These are phyloP conservation scores for Lacerta viridis DNA, from an alignment of 2,797 vertebrate genomes.

Conservation along the genomic window DNA sequence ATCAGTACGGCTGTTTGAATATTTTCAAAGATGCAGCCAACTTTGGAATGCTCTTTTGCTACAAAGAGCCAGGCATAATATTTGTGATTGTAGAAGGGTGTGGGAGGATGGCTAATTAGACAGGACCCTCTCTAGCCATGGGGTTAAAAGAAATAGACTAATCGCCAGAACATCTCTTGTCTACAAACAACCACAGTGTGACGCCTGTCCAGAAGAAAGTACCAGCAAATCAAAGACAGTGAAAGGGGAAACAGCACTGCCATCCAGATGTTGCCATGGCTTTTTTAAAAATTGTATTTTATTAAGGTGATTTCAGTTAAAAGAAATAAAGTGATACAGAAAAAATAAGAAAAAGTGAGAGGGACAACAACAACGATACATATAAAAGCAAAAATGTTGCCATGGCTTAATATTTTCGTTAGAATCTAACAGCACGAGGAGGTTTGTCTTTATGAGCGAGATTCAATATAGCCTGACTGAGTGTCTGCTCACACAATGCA, in stretches of 20 bases:
- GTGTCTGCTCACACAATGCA: no score
- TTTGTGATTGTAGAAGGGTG: constrained; percentile 13
- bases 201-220: background rate
- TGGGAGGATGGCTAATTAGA: constrained; percentile 14
- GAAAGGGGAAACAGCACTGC: background rate
- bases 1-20: background rate
- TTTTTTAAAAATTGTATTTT: no score
- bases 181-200: background rate
- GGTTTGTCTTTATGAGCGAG: no score
- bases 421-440: no score
- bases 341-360: no score
- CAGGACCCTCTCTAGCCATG: background rate
- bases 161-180: background rate
- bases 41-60: background rate
- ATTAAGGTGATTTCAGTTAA: no score
- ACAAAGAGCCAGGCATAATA: background rate
- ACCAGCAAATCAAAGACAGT: background rate
- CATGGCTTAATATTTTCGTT: no score
- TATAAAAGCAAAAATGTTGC: no score
- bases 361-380: no score
- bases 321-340: no score
- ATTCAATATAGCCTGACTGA: no score
- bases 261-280: background rate
- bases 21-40: background rate
- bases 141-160: constrained; percentile 14